A percentile compares a stretch with the other conserved stretches of the same genome.
phyloP scores from a whole-genome alignment of 2,888 invertebrate species.

The Dasysyrphus albostriatus region DNA sequence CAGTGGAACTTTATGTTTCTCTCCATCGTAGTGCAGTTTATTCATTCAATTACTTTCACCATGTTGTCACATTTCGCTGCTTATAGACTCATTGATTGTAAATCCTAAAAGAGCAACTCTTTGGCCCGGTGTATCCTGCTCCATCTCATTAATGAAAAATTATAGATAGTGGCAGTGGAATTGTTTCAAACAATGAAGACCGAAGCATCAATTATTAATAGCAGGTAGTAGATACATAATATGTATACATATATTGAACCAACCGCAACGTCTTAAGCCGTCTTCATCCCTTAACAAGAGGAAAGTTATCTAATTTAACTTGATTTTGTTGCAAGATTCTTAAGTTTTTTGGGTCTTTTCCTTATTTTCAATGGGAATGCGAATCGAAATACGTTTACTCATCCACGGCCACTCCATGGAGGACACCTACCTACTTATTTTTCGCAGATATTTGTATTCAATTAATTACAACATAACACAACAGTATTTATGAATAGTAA shows the following conservation, averaged over 20 bases:
- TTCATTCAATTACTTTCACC: constrained; percentile 54
- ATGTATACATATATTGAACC: no score
- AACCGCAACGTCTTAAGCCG: neutral
- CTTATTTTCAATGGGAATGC: neutral
- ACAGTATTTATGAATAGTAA: neutral
- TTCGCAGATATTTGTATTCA: neutral
- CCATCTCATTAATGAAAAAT: neutral
- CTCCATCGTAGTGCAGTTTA: constrained; percentile 46
- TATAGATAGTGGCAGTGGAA: neutral
- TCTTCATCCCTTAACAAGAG: neutral
- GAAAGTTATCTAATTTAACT: neutral
- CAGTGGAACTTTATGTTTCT: constrained; percentile 35
- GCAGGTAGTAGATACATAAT: neutral
- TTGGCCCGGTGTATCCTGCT: neutral
- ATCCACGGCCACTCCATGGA: neutral
- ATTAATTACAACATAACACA: neutral
- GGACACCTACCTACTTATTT: neutral
- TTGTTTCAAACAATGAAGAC: neutral
- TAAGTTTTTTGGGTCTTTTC: neutral
- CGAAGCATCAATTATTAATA: neutral
- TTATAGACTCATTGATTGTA: neutral
- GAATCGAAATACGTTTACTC: neutral
- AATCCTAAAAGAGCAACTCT: constrained; percentile 12
- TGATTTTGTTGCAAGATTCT: neutral
- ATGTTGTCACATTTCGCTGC: constrained; percentile 64